A percentile compares a stretch with the other conserved stretches of the same genome.
phyloP scores from a whole-genome alignment of 2,888 invertebrate species.

The Polia nebulosa region DNA sequence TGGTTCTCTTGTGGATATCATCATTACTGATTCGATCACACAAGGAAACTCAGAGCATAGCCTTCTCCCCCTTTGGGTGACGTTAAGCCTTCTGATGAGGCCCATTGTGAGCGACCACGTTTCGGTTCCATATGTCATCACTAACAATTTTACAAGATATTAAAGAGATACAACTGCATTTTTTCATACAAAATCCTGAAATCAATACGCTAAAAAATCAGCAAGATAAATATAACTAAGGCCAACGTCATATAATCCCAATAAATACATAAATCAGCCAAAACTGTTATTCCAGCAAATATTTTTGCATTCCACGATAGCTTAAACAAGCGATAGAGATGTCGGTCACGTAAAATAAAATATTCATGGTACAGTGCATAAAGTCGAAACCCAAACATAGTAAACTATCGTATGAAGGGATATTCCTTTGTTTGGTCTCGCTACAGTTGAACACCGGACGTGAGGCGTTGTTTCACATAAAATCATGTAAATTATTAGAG shows the following conservation, averaged over 20 bases:
- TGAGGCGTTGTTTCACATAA: conserved; percentile 62
- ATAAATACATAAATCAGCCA: conserved; percentile 58
- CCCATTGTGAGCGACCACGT: too few relatives aligned
- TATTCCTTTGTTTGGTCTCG: conserved; percentile 66
- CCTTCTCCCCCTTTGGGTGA: too few relatives aligned
- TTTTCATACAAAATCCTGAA: neutral
- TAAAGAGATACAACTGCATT: neutral
- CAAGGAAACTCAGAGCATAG: too few relatives aligned
- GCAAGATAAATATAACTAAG: conserved; percentile 13
- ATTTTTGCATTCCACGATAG: conserved; percentile 58
- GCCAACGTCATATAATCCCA: conserved; percentile 28
- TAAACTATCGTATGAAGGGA: conserved; percentile 65
- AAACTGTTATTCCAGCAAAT: conserved; percentile 59
- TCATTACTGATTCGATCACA: too few relatives aligned
- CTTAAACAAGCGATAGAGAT: conserved; percentile 65
- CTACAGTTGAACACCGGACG: conserved; percentile 53
- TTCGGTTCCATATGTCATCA: too few relatives aligned
- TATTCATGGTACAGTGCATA: conserved; percentile 69
- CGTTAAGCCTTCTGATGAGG: too few relatives aligned
- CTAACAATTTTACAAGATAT: neutral
- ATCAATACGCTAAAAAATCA: conserved; percentile 3
- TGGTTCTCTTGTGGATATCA: too few relatives aligned
- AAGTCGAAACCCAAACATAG: conserved; percentile 60
- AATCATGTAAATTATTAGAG: conserved; percentile 66
- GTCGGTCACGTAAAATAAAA: conserved; percentile 69